Conservation (phyloP, 1,140 invertebrate genomes). For the Metopolophium dirhodum region DNA sequence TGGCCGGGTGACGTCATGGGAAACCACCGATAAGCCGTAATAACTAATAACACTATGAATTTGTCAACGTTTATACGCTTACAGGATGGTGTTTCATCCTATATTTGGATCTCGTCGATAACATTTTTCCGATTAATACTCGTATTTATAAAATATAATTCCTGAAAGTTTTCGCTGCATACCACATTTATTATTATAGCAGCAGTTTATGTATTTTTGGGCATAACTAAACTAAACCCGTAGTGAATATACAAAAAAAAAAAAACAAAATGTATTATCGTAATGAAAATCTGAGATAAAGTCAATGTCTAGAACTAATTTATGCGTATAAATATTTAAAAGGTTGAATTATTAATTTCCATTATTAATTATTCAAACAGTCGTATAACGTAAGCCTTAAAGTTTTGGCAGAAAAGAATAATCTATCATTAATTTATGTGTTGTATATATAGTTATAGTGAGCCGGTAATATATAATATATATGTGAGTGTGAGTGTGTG, state of each 20-base stretch:
- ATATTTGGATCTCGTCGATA: not conserved
- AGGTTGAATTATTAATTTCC: not conserved
- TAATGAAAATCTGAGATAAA: not conserved
- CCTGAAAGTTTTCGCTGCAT: not conserved
- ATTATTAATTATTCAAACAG: not conserved
- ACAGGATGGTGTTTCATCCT: not conserved
- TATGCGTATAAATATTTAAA: not conserved
- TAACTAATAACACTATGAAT: not conserved
- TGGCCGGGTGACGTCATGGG: too few species aligned
- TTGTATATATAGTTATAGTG: not conserved
- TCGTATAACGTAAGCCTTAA: not conserved
- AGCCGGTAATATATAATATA: not conserved
- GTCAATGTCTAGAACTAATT: not conserved
- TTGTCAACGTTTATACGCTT: not conserved
- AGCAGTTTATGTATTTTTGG: not conserved
- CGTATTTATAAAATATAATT: not conserved
- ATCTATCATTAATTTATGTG: not conserved
- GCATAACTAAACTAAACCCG: not conserved
- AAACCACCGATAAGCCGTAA: not conserved
- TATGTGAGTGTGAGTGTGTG: too few species aligned
- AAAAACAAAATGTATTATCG: not conserved
- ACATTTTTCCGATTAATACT: not conserved
- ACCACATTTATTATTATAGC: not conserved
- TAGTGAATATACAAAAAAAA: not conserved
- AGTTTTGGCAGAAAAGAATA: not conserved